Evolutionary conservation across 2,113 vertebrate species (phyloP).

Genomic region (Sigmodon hispidus): DNA sequence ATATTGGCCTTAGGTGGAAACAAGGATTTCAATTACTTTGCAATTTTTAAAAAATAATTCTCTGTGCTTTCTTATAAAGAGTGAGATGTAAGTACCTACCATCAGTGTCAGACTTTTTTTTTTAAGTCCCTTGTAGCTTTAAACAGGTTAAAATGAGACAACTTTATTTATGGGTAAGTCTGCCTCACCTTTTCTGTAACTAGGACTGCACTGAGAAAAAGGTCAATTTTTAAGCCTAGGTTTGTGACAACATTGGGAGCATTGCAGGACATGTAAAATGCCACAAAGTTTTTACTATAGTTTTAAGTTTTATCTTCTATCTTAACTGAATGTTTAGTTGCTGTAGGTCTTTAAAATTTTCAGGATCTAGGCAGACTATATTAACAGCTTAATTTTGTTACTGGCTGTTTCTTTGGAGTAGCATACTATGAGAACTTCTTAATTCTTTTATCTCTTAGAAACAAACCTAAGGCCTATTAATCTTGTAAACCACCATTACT

Average conservation of each 20-base stretch:
- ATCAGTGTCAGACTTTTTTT: neutral
- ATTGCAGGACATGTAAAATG: neutral
- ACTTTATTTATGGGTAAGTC: neutral
- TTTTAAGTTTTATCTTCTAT: neutral
- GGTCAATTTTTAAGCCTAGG: neutral
- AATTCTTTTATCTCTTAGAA: neutral
- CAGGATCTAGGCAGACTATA: neutral
- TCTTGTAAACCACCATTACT: neutral
- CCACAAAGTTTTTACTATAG: neutral
- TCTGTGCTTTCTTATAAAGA: neutral
- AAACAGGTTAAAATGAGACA: neutral
- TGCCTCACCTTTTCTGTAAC: neutral
- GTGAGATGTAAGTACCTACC: neutral
- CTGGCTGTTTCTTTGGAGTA: neutral
- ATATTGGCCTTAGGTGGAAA: neutral
- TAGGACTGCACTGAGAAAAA: neutral
- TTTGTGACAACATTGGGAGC: neutral
- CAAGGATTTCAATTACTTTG: neutral
- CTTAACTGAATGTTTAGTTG: neutral
- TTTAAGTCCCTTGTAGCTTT: neutral
- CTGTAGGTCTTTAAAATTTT: neutral
- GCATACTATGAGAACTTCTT: neutral
- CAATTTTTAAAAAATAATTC: neutral
- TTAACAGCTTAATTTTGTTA: neutral
- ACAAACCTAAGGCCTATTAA: neutral